phyloP scores from a whole-genome alignment of 2,888 invertebrate genomes.

The Nomada ferruginata region DNA sequence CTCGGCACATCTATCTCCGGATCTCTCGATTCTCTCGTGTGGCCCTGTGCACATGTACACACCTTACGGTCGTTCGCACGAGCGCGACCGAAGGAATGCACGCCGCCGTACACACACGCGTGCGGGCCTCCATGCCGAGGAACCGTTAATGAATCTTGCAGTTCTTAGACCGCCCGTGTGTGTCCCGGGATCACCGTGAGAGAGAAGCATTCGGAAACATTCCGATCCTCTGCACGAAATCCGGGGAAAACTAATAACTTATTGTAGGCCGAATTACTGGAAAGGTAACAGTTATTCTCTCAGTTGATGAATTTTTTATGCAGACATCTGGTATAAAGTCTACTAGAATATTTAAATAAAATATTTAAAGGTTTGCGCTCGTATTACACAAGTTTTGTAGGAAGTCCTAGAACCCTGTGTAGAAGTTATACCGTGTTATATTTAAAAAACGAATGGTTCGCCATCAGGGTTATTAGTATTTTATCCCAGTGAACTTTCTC shows the following conservation, averaged over 20 bases:
- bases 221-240: conserved; percentile 42
- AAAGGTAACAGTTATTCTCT: too few species aligned
- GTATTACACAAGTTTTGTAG: background rate
- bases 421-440: too few species aligned
- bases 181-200: conserved; percentile 40
- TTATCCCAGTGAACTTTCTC: conserved; percentile 35
- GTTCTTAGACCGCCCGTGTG: conserved; percentile 72
- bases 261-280: too few species aligned
- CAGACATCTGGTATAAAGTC: too few species aligned
- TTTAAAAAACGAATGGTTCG: too few species aligned
- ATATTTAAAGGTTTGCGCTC: too few species aligned
- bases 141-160: conserved; percentile 81
- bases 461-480: too few species aligned
- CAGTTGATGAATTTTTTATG: too few species aligned
- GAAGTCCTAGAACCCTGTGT: background rate
- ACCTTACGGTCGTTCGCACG: conserved; percentile 75
- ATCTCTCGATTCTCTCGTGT: conserved; percentile 47
- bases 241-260: background rate
- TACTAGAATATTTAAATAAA: too few species aligned
- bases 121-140: conserved; percentile 69
- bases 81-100: conserved; percentile 72
- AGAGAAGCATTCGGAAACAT: conserved; percentile 34
- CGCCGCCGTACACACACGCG: conserved; percentile 53
- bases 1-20: conserved; percentile 43
- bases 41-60: conserved; percentile 58